phyloP scores from a whole-genome alignment of 2,113 vertebrate genomes.

The Trogon surrucura region DNA sequence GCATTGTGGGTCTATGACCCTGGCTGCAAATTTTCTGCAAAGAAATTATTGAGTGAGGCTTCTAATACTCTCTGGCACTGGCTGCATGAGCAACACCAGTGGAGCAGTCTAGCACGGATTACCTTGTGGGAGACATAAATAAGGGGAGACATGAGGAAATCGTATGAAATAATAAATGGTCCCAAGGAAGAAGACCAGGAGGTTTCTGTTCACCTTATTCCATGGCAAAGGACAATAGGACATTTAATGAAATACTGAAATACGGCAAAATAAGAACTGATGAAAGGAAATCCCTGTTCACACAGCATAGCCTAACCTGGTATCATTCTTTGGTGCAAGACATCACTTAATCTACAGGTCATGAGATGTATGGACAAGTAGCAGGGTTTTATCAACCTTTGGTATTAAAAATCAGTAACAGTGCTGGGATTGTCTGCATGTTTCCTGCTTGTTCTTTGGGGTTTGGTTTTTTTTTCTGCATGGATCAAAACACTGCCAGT shows the following conservation, averaged over 20 bases:
- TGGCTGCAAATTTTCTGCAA: background rate
- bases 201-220: background rate
- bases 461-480: background rate
- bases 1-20: background rate
- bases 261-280: background rate
- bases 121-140: background rate
- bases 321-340: background rate
- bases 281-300: background rate
- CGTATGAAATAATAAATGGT: background rate
- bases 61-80: background rate
- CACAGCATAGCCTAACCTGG: background rate
- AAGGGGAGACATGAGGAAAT: background rate
- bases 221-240: background rate
- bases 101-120: background rate
- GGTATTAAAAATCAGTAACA: background rate
- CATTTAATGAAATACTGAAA: background rate
- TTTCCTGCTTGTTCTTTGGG: no score
- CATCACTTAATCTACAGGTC: background rate
- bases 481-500: background rate
- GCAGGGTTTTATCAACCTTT: background rate
- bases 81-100: background rate
- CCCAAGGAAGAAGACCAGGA: background rate
- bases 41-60: background rate
- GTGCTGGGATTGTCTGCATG: background rate
- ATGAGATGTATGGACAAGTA: background rate